Evolutionary conservation across 1,140 invertebrate genomes (phyloP).

Genomic region (Latrodectus geometricus): DNA sequence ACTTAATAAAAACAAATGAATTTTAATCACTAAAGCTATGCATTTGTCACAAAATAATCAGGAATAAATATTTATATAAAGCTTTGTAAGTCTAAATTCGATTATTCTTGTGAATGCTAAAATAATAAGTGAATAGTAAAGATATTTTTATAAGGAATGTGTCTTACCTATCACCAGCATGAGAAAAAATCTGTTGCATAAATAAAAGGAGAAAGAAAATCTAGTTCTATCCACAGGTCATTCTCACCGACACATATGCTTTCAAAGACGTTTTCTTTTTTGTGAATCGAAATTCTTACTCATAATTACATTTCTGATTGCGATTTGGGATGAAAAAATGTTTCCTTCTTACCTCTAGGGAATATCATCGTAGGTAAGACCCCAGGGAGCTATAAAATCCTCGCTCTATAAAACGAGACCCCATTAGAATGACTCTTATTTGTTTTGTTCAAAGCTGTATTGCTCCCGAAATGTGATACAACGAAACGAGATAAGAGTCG

Average conservation of each 20-base stretch:
- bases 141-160: too few species aligned
- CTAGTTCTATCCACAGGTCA: background rate
- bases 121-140: too few species aligned
- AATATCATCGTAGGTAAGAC: slow-evolving; percentile 22
- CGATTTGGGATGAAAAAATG: slow-evolving; percentile 16
- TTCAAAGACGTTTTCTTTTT: slow-evolving; percentile 9
- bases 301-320: slow-evolving; percentile 19
- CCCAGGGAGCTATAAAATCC: slow-evolving; percentile 34
- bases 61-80: too few species aligned
- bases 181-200: too few species aligned
- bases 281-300: slow-evolving; percentile 21
- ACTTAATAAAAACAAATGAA: too few species aligned
- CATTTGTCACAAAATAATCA: too few species aligned
- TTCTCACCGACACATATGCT: background rate
- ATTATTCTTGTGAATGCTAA: too few species aligned
- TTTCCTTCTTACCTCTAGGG: background rate
- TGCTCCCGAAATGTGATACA: slow-evolving; percentile 21
- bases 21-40: too few species aligned
- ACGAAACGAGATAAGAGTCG: slow-evolving; percentile 7
- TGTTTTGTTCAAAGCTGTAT: slow-evolving; percentile 6
- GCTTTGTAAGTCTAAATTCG: too few species aligned
- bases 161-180: too few species aligned
- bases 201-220: background rate
- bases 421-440: slow-evolving; percentile 35
- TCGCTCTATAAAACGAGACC: slow-evolving; percentile 21